A percentile compares a stretch with the other conserved stretches of the same genome.
These are phyloP conservation scores for Pangasius krempfi DNA, from an alignment of 2,797 vertebrate genomes.

Conservation along the genomic window DNA sequence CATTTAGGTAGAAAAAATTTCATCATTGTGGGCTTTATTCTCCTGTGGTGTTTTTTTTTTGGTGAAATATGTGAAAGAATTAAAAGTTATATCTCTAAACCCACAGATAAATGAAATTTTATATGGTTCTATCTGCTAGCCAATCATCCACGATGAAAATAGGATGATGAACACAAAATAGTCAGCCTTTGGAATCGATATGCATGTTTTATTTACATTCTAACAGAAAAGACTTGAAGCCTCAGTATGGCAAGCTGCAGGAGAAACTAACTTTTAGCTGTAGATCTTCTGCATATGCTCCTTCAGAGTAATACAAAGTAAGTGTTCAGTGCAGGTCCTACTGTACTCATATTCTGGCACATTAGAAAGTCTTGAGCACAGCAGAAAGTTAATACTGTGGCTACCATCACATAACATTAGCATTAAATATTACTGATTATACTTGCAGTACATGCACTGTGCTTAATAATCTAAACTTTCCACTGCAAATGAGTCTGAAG, in stretches of 20 bases:
- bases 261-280: neutral
- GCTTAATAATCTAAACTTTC: neutral
- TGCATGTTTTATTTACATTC: neutral
- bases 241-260: neutral
- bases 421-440: neutral
- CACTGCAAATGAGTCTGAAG: neutral
- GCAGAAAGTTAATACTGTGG: neutral
- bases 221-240: neutral
- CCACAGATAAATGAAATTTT: neutral
- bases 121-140: neutral
- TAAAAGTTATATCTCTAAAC: neutral
- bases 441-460: neutral
- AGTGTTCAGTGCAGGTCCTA: neutral
- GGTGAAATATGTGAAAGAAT: too few species aligned
- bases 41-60: neutral
- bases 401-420: neutral
- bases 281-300: neutral
- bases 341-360: neutral
- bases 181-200: neutral
- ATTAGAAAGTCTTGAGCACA: neutral
- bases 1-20: neutral
- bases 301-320: neutral
- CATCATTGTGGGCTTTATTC: neutral
- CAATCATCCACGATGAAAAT: slow-evolving; percentile 4
- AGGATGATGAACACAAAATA: neutral